Evolutionary conservation across 2,888 invertebrate genomes (phyloP).

Genomic region (Sinhomidia bicolor): DNA sequence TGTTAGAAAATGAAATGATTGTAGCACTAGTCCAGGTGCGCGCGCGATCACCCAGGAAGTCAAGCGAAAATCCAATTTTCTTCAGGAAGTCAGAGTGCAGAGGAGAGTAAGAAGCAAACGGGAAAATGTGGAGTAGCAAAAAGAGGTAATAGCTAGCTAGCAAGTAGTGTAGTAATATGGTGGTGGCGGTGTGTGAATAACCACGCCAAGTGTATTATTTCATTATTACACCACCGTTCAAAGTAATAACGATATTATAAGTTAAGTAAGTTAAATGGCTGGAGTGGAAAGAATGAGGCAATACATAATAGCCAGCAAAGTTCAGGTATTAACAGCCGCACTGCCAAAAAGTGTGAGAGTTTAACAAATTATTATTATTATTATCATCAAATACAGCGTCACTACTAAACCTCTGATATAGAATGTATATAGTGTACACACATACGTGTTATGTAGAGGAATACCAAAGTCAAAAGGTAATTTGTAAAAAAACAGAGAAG

Average conservation of each 20-base stretch:
- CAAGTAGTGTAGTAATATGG: background rate
- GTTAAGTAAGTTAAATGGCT: background rate
- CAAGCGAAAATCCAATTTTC: slow-evolving; percentile 61
- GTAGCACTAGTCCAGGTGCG: slow-evolving; percentile 26
- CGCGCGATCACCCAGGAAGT: background rate
- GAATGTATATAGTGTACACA: too few relatives aligned
- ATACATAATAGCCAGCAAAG: background rate
- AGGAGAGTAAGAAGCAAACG: background rate
- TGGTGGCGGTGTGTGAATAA: slow-evolving; percentile 5
- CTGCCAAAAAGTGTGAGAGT: slow-evolving; percentile 42
- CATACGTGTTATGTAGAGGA: too few relatives aligned
- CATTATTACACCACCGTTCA: slow-evolving; percentile 30
- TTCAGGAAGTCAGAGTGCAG: background rate
- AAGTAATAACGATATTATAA: slow-evolving; percentile 30
- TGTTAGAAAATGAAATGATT: background rate
- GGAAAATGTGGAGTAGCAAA: too few relatives aligned
- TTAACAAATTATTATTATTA: slow-evolving; percentile 45
- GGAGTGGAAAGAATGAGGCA: background rate
- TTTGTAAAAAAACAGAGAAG: too few relatives aligned
- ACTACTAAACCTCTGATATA: background rate
- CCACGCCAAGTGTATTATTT: slow-evolving; percentile 46
- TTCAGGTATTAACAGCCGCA: background rate
- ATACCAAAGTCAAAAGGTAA: too few relatives aligned
- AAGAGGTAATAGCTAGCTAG: background rate
- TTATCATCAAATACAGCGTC: slow-evolving; percentile 9